Evolutionary conservation across 2,797 vertebrate species (phyloP), one percentile per base, ranked within the genome.

Genomic region (Sebastes goodei): DNA sequence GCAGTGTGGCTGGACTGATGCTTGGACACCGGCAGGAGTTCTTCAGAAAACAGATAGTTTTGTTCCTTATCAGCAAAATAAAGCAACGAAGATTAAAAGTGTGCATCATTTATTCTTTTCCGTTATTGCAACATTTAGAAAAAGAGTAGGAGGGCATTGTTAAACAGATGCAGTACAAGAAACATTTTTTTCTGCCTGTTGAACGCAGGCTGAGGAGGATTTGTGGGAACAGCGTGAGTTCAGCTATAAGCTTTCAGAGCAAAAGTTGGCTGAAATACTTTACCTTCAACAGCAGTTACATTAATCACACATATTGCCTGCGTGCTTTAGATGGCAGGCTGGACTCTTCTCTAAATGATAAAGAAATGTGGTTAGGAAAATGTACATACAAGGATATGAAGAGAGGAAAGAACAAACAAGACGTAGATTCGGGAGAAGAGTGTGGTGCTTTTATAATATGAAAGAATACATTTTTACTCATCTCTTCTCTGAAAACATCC

Each of bases 291-390:
- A 57, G 74, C 80, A 57, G 61, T 1, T 4, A 7, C 67, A 72
- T 76, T 68, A 9, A 72, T 82, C 70, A 74, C 35, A n/a, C 60
- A 35, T 32, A 62, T 30, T 23, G 61, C 25, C 42, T 53, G 27
- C 9, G 10, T 33, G 52, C 21, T 4, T 65, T 2, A 8, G n/a
- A 33, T 21, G 7, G 67, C 21, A 71, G 46, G 20, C 49, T 49
- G 46, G 5, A 53, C 52, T 57, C 25, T 6, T 10, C 17, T 52
- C 52, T 33, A 5, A 7, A 66, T 2, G 60, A 12, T 57, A 4
- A 30, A 64, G 67, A 78, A 55, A 30, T 1, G 9, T 20, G 17
- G 49, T n/a, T 52, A 7, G 6, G 42, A 52, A 52, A 52, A 52
- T 52, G 49, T 52, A n/a, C 49, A 52, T 52, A 52, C 20, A 52